Evolutionary conservation across 2,888 invertebrate species (phyloP).

Genomic region (Holacanthella duospinosa): DNA sequence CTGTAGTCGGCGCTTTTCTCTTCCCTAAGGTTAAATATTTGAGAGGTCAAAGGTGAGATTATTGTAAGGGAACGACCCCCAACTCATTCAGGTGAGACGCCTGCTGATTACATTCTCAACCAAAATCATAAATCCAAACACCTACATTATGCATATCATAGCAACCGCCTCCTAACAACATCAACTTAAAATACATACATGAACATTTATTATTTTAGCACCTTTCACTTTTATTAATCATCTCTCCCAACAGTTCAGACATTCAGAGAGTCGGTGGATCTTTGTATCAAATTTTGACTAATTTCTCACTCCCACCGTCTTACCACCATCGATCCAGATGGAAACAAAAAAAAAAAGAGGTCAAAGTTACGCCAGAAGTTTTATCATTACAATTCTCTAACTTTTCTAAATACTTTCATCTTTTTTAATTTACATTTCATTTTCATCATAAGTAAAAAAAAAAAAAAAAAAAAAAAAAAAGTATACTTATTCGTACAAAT

Average conservation of each 20-base stretch:
- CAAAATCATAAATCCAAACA: slow-evolving; percentile 33
- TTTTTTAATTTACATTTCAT: too few species aligned
- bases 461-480: too few species aligned
- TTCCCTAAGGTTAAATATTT: slow-evolving; percentile 28
- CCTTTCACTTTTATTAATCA: slow-evolving; percentile 5
- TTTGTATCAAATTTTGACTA: not conserved
- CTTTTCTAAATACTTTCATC: too few species aligned
- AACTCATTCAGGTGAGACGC: slow-evolving; percentile 23
- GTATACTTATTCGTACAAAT: too few species aligned
- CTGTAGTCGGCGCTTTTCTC: slow-evolving; percentile 29
- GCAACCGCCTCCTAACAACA: slow-evolving; percentile 26
- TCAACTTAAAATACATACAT: slow-evolving; percentile 8
- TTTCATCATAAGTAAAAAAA: too few species aligned
- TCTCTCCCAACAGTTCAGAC: not conserved
- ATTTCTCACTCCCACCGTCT: not conserved
- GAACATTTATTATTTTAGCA: slow-evolving; percentile 36
- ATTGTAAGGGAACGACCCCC: slow-evolving; percentile 23
- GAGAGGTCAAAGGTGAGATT: slow-evolving; percentile 28
- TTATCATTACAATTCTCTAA: not conserved
- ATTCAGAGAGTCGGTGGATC: not conserved
- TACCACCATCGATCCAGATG: not conserved
- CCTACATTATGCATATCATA: slow-evolving; percentile 36
- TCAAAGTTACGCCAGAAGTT: not conserved
- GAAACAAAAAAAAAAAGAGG: not conserved
- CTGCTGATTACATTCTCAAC: slow-evolving; percentile 25